These are phyloP conservation scores for Stramonita haemastoma DNA, from an alignment of 2,888 invertebrate genomes.

Conservation along the genomic window DNA sequence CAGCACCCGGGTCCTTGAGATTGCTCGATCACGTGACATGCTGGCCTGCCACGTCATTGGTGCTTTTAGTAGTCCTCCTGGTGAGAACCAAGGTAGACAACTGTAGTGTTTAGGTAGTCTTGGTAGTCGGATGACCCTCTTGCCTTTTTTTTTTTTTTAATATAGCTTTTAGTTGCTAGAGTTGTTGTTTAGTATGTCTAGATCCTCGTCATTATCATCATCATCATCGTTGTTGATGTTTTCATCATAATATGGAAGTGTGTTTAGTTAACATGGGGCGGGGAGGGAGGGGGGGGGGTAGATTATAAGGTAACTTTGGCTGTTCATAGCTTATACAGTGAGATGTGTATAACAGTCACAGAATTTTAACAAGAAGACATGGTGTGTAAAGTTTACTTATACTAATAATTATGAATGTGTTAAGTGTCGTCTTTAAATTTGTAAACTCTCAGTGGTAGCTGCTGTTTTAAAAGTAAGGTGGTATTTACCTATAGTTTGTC, in stretches of 20 bases:
- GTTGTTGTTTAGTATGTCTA: too few species aligned
- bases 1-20: background rate
- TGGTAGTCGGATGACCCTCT: background rate
- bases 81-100: conserved; percentile 9
- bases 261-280: background rate
- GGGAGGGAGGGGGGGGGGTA: background rate
- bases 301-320: too few species aligned
- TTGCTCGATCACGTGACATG: conserved; percentile 7
- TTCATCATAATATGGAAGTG: background rate
- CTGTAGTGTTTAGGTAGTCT: background rate
- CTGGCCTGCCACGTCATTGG: background rate
- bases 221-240: too few species aligned
- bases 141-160: background rate
- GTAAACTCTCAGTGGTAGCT: too few species aligned
- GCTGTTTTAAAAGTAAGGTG: too few species aligned
- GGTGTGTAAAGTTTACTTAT: too few species aligned
- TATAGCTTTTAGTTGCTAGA: background rate
- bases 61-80: background rate
- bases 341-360: too few species aligned
- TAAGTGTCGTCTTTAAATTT: too few species aligned
- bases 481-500: background rate
- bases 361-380: too few species aligned
- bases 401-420: too few species aligned
- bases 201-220: too few species aligned
- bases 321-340: too few species aligned